Base-by-base conservation (phyloP, 2,888 invertebrate species). In the Cerastis rubricosa region DNA sequence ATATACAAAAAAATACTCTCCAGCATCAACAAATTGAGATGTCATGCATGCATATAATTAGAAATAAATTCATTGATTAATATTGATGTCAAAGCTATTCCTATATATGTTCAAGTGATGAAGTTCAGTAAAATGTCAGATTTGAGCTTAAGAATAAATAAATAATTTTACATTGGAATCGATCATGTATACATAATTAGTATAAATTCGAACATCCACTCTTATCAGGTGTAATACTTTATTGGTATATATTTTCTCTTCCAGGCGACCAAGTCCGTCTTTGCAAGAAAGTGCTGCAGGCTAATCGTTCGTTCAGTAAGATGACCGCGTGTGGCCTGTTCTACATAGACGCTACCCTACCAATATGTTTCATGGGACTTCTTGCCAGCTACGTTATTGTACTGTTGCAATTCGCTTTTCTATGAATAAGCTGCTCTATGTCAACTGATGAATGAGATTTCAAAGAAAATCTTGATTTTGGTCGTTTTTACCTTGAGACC, bases 271-370 rank as follows among this genome's bases (percentile, higher is more conserved):
- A 45, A 59, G 22, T 45, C 7, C n/a, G 29, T 63, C 29, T 71
- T 7, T 71, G 70, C 29, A 45, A 45, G 63, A 71, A n/a, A 25
- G 70, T 71, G 17, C 22, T 63, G 11, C 29, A 29, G 1, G 70
- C 29, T 17, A 71, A 45, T 71, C 70, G 45, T 12, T n/a, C 29
- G 8, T 68, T 73, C 57, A 73, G 73, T 14, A 73, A 68, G 73
- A 57, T 73, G 69, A 54, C 17, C 1, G 54, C 54, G 5, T 73
- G 54, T 73, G 69, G 73, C n/a, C n/a, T 73, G 73, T 73, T 73
- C 45, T 2, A n/a, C 2, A 19, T 73, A 3, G 69, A 73, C 19
- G 69, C 54, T 9, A 35, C 29, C 0, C n/a, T 71, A 12, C 63
- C 70, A n/a, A 35, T 64, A 9, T 29, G 29, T 71, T 71, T 71